Base-by-base conservation (phyloP, 2,888 invertebrate species). In the Vannuccia rotundouncinata region DNA sequence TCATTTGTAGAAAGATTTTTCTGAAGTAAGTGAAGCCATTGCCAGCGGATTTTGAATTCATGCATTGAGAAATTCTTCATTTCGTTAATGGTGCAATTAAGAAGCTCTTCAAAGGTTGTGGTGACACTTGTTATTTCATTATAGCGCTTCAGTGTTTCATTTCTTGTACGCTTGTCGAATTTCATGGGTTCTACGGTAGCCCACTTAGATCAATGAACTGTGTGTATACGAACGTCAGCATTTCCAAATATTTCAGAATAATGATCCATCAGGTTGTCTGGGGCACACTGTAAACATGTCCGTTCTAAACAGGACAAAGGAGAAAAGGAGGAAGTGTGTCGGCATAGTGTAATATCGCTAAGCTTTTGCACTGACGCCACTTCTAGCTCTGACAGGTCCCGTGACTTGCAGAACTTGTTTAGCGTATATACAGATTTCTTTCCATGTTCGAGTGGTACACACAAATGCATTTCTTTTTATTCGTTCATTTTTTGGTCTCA, bases 401-500 rank as follows among this genome's bases (percentile, higher is more conserved):
- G 66, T 66, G 66, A 66, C 66, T 66, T 66, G 66, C 66, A 66
- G 25, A 66, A 66, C 66, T 66, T 66, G 25, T 66, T 66, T 27
- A 66, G 66, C 66, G 66, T 66, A 22, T n/a, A n/a, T 66, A 66
- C 66, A 66, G 66, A 22, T 66, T 66, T 66, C 66, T 66, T 66
- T 66, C 66, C 66, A 66, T 66, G 66, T 66, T 66, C 22, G 66
- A 66, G 66, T 13, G 66, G 66, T 66, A 66, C 66, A 66, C 66
- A 22, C 10, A 66, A 66, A 66, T 27, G 25, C 25, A 66, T 66
- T 66, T 66, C 66, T 66, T 17, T 66, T 66, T 66, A 17, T 66
- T 66, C 66, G 66, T 66, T 66, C 66, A 17, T n/a, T 66, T 66
- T 66, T 66, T 66, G 66, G 66, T 66, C 66, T 66, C 66, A 66